A percentile compares a stretch with the other conserved stretches of the same genome.
These are phyloP conservation scores for Asarcornis scutulata DNA, from an alignment of 2,113 vertebrate species.

Conservation along the genomic window DNA sequence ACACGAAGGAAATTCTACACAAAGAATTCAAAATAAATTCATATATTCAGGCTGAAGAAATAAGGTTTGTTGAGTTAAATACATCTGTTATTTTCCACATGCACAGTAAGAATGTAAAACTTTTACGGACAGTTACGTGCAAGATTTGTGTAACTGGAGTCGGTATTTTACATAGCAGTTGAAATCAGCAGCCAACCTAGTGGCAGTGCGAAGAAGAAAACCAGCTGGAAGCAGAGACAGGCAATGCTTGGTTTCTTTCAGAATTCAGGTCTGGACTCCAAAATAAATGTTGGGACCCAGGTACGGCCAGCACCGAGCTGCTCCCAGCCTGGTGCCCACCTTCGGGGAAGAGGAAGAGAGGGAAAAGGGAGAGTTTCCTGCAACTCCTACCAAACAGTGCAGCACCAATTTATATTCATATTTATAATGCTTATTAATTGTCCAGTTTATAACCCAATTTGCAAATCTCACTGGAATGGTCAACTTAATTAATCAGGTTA, in stretches of 20 bases:
- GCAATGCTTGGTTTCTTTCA: neutral
- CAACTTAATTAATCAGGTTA: neutral
- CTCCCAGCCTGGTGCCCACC: rapidly evolving
- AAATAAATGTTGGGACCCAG: rapidly evolving
- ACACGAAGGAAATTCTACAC: rapidly evolving
- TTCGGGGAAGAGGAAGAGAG: neutral
- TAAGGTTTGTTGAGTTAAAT: rapidly evolving
- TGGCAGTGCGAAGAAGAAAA: neutral
- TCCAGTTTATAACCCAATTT: neutral
- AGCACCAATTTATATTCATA: rapidly evolving
- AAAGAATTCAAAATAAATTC: neutral
- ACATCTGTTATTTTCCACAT: neutral
- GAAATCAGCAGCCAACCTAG: neutral
- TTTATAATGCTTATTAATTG: neutral
- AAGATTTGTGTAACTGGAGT: neutral
- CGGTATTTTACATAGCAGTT: neutral
- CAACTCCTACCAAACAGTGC: rapidly evolving
- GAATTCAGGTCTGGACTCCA: neutral
- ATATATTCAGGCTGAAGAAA: neutral
- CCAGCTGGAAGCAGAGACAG: rapidly evolving
- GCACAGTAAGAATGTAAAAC: neutral
- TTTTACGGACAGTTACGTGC: rapidly evolving
- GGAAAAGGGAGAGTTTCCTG: no score
- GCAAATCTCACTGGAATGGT: neutral
- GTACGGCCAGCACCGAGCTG: rapidly evolving